Conservation (phyloP, 2,888 invertebrate species). For the Plusia festucae region DNA sequence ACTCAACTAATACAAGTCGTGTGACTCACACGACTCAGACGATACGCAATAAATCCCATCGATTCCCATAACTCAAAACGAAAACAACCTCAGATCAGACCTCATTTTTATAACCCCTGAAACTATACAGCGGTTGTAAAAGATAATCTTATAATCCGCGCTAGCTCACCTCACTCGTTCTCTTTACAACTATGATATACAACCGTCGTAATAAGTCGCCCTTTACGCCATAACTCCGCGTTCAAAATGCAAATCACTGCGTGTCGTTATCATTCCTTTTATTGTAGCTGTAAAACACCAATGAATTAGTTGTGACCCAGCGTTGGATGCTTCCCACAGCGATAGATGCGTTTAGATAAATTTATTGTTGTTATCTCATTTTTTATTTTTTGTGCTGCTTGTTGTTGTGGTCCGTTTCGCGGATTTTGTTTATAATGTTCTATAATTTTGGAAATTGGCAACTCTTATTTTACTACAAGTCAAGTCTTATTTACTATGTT, state of each 20-base stretch:
- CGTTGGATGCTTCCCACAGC: conserved; percentile 61
- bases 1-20: background rate
- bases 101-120: conserved; percentile 49
- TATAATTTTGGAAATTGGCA: conserved; percentile 3
- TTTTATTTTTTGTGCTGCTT: conserved; percentile 48
- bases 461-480: background rate
- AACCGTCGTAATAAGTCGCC: conserved; percentile 49
- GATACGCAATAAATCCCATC: conserved; percentile 35
- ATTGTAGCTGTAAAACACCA: conserved; percentile 67
- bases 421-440: conserved; percentile 39
- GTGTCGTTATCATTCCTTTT: conserved; percentile 74
- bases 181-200: conserved; percentile 60
- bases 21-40: background rate
- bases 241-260: conserved; percentile 62
- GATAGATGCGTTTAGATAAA: conserved; percentile 56
- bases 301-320: conserved; percentile 65
- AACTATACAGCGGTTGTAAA: conserved; percentile 53
- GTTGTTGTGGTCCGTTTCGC: conserved; percentile 39
- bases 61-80: conserved; percentile 46
- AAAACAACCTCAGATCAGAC: conserved; percentile 28
- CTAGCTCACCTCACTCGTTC: conserved; percentile 32
- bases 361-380: conserved; percentile 57
- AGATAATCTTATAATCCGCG: conserved; percentile 59
- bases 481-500: background rate
- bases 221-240: conserved; percentile 52